Evolutionary conservation across 2,113 vertebrate species (phyloP).

Genomic region (Ochotona princeps): DNA sequence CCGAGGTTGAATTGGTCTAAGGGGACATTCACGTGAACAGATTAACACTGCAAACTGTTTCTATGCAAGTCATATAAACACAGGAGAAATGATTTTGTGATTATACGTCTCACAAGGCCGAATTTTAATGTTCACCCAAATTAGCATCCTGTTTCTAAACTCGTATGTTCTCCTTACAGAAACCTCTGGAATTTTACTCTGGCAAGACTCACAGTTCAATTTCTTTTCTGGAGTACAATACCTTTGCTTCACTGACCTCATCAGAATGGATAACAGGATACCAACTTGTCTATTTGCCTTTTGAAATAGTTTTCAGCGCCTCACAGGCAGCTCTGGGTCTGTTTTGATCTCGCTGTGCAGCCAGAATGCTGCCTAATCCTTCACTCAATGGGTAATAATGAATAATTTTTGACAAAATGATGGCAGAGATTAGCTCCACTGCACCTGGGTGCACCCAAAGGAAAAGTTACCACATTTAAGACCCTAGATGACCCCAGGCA

Average conservation of each 20-base stretch:
- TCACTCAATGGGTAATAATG: no score
- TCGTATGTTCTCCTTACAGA: neutral
- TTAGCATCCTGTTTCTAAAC: neutral
- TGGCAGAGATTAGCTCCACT: no score
- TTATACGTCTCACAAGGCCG: neutral
- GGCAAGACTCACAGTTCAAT: neutral
- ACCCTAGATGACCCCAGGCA: neutral
- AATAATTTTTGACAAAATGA: no score
- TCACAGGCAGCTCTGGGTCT: accelerated
- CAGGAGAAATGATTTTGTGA: neutral
- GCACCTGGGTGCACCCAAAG: neutral
- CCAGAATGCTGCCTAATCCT: no score
- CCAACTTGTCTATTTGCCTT: neutral
- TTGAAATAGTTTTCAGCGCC: neutral
- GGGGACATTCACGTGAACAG: neutral
- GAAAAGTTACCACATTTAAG: neutral
- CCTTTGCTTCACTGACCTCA: neutral
- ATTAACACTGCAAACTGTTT: neutral
- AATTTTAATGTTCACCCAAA: neutral
- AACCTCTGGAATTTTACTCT: neutral
- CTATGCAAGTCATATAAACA: neutral
- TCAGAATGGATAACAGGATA: neutral
- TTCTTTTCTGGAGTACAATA: neutral
- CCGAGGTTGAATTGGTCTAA: neutral
- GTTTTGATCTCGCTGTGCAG: neutral